Percentiles rank a stretch among this genome's conserved stretches.
Conservation (phyloP, 2,888 invertebrate species). For the Eumacrocentrus americanus region DNA sequence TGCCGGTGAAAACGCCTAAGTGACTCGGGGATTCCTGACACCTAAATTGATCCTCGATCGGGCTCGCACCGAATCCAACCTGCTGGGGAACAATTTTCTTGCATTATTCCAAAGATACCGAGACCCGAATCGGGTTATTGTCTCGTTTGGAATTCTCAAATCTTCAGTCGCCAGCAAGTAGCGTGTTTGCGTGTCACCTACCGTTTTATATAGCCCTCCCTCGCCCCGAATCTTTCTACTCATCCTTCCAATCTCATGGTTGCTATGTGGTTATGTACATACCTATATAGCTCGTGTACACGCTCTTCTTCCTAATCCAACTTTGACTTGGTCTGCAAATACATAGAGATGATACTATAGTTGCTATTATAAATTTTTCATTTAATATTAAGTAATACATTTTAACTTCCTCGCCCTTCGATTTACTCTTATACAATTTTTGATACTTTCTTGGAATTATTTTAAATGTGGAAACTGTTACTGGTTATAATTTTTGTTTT, state of each 20-base stretch:
- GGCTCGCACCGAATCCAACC: conserved; percentile 20
- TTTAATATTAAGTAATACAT: too few species aligned
- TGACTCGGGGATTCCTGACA: conserved; percentile 59
- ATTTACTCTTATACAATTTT: too few species aligned
- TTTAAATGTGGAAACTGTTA: too few species aligned
- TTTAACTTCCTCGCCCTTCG: too few species aligned
- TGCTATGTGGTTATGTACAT: neutral
- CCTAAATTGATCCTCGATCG: conserved; percentile 59
- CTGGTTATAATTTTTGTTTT: too few species aligned
- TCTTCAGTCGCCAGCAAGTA: conserved; percentile 14
- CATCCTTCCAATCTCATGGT: neutral
- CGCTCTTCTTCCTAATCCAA: too few species aligned
- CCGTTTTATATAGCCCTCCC: conserved; percentile 11
- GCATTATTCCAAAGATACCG: conserved; percentile 36
- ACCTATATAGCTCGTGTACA: too few species aligned
- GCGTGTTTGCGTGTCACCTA: conserved; percentile 30
- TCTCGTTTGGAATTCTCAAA: conserved; percentile 30
- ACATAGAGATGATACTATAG: too few species aligned
- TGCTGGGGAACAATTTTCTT: conserved; percentile 33
- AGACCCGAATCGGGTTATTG: conserved; percentile 26
- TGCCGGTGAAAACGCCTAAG: conserved; percentile 58
- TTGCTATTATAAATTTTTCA: too few species aligned
- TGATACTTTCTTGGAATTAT: too few species aligned
- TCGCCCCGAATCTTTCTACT: neutral
- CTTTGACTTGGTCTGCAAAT: too few species aligned